Evolutionary conservation across 2,797 vertebrate genomes (phyloP).

Genomic region (Pyrrhura leucotis): DNA sequence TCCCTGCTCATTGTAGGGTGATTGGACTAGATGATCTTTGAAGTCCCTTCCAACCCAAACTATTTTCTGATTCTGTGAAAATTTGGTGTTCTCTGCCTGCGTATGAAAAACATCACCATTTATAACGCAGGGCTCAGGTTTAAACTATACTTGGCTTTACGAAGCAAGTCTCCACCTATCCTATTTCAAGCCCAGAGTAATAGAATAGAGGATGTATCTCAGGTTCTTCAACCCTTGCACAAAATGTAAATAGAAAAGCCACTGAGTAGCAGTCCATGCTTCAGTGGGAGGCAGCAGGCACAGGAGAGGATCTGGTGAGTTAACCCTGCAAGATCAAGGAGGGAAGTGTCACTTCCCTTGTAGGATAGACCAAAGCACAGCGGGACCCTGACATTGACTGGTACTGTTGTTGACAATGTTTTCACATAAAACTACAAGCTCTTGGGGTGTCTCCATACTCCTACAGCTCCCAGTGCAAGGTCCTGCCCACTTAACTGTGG

Average conservation of each 20-base stretch:
- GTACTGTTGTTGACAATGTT: neutral
- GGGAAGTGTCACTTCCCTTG: neutral
- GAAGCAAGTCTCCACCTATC: neutral
- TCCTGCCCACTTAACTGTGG: neutral
- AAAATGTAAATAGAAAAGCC: neutral
- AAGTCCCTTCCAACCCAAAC: neutral
- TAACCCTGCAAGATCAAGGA: neutral
- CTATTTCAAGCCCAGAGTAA: neutral
- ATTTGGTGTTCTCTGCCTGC: neutral
- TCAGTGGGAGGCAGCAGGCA: neutral
- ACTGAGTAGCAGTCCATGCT: neutral
- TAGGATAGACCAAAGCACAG: neutral
- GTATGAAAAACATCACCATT: accelerated
- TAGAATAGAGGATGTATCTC: neutral
- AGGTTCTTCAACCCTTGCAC: neutral
- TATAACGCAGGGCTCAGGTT: neutral
- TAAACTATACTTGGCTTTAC: neutral
- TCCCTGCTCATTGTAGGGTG: neutral
- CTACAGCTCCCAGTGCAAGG: neutral
- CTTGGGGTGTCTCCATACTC: neutral
- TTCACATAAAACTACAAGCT: neutral
- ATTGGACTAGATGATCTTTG: neutral
- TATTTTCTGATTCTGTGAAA: neutral
- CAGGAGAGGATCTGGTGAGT: neutral
- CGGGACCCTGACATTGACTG: neutral